A percentile compares a stretch with the other conserved stretches of the same genome.
These are phyloP conservation scores for Drosophila persimilis DNA, from an alignment of 1,140 invertebrate species.

Conservation along the genomic window DNA sequence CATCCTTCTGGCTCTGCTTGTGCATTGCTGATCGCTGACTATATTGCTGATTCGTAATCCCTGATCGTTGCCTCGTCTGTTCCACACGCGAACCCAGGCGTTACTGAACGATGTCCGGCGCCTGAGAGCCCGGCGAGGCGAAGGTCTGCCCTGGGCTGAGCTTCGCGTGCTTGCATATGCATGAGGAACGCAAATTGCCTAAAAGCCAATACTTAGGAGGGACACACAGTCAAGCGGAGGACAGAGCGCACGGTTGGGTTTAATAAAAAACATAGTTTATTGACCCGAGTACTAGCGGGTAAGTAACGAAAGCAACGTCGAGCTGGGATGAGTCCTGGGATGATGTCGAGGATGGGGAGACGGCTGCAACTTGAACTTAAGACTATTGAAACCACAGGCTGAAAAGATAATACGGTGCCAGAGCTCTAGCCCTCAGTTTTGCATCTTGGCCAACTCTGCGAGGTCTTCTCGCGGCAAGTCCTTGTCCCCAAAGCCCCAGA, in stretches of 20 bases:
- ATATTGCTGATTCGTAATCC: neutral
- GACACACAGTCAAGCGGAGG: neutral
- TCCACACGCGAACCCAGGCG: conserved; percentile 12
- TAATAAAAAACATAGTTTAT: conserved; percentile 60
- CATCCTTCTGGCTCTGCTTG: conserved; percentile 9
- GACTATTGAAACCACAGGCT: conserved; percentile 49
- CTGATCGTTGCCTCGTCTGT: neutral
- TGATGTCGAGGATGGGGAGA: conserved; percentile 20
- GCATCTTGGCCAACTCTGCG: conserved; percentile 84
- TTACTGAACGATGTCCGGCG: conserved; percentile 30
- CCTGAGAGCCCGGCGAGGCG: conserved; percentile 3
- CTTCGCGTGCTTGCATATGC: conserved; percentile 18
- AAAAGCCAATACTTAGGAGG: neutral
- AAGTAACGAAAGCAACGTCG: conserved; percentile 59
- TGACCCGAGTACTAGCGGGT: conserved; percentile 39
- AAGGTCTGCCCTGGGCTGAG: conserved; percentile 1
- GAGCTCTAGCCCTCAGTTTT: conserved; percentile 41
- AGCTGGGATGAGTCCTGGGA: conserved; percentile 11
- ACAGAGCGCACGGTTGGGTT: neutral
- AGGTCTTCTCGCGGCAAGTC: conserved; percentile 84
- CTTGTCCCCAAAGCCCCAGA: conserved; percentile 86
- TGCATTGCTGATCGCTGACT: conserved; percentile 11
- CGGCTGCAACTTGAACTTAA: conserved; percentile 51
- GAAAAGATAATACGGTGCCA: conserved; percentile 23
- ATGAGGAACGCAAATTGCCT: neutral